phyloP scores from a whole-genome alignment of 2,888 invertebrate species.

The Eurytoma adleriae region DNA sequence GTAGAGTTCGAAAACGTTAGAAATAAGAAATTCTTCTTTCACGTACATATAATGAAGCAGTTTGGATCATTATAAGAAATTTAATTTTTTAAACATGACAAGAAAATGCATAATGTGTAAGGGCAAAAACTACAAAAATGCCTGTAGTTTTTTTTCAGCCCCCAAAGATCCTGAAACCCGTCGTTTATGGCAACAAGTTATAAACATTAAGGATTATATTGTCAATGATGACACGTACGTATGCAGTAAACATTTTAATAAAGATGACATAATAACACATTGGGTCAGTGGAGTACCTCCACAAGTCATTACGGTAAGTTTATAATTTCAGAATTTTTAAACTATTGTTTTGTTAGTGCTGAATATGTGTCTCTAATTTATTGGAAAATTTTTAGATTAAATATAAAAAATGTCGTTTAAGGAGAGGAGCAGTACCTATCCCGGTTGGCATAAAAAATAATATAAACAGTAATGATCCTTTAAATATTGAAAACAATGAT shows the following conservation, averaged over 20 bases:
- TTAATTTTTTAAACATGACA: constrained; percentile 64
- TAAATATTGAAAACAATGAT: constrained; percentile 6
- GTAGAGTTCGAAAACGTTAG: too few relatives aligned
- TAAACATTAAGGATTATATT: constrained; percentile 67
- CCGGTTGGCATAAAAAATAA: constrained; percentile 54
- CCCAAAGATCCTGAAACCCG: constrained; percentile 71
- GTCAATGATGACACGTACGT: constrained; percentile 72
- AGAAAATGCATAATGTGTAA: constrained; percentile 72
- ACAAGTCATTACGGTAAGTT: constrained; percentile 70
- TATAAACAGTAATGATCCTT: background rate
- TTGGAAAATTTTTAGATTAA: constrained; percentile 62
- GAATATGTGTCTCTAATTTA: background rate
- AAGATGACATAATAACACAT: constrained; percentile 71
- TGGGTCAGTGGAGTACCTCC: constrained; percentile 73
- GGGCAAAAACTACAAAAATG: constrained; percentile 71
- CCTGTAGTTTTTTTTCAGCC: constrained; percentile 72
- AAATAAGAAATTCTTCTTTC: too few relatives aligned
- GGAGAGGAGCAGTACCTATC: constrained; percentile 68
- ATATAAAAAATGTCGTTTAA: constrained; percentile 70
- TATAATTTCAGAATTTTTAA: background rate
- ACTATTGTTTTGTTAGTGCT: background rate
- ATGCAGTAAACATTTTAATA: constrained; percentile 71
- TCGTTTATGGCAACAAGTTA: constrained; percentile 70
- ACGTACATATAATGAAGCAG: too few relatives aligned
- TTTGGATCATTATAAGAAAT: background rate